Base-by-base conservation (phyloP, 2,797 vertebrate genomes). In the Microctenopoma stevenorrisi region DNA sequence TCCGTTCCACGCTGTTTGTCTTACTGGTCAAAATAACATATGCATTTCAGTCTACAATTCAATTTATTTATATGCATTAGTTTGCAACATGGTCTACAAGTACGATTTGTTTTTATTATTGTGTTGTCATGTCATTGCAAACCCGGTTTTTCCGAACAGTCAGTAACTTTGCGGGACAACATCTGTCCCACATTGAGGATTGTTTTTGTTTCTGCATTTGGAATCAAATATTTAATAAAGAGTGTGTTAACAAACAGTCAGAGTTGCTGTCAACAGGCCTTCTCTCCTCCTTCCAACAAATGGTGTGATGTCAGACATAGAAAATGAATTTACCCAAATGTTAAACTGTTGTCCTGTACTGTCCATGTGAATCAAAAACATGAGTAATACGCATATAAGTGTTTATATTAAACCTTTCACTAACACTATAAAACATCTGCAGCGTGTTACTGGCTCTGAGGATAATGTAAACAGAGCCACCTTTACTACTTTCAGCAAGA, bases 141-240 rank as follows among this genome's bases (percentile, higher is more conserved):
- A 56, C 51, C 25, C 18, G 38, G 67, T 86, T 83, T 86, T 83
- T 87, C 79, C 65, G 83, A 64, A 71, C 72, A 87, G 61, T 43
- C 58, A 67, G 40, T n/a, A 46, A 26, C 30, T 51, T 56, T 67
- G 16, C 30, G 37, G 10, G 13, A 1, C 35, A 53, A 50, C 48
- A 60, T 46, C 54, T 8, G 14, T 10, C 4, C 11, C 4, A 35
- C 37, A 49, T 54, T 63, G 25, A 57, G 22, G n/a, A 30, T 54
- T 37, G 42, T 60, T 67, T 58, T 5, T 46, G 12, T 43, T 11
- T 68, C 14, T 68, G 40, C 11, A 47, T 59, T n/a, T 63, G 16
- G 46, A 9, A 14, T n/a, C 1, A 25, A 40, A 64, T 42, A 2
- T 3, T 61, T 22, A 7, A 33, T 18, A 6, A 54, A 49, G 7